Evolutionary conservation across 2,888 invertebrate species (phyloP).

Genomic region (Acleris laterana): DNA sequence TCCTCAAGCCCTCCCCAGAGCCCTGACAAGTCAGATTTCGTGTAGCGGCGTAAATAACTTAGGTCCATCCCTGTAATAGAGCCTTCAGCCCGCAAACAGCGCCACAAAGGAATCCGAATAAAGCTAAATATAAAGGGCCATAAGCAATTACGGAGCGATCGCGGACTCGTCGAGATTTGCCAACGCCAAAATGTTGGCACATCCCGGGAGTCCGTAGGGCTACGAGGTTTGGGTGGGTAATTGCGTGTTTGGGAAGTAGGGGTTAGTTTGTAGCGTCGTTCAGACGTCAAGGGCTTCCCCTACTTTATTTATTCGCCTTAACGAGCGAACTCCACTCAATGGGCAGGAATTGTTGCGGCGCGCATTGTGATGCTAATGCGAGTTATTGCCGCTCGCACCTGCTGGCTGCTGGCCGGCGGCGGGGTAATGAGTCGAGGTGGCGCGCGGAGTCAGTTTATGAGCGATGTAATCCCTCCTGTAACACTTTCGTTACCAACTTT

Average conservation of each 20-base stretch:
- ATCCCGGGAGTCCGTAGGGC: background rate
- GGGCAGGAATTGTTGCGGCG: conserved; percentile 39
- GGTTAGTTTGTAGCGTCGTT: conserved; percentile 37
- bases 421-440: background rate
- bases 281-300: conserved; percentile 46
- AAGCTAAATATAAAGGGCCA: conserved; percentile 49
- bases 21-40: background rate
- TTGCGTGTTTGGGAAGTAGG: background rate
- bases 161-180: conserved; percentile 36
- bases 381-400: conserved; percentile 42
- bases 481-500: no score
- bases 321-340: conserved; percentile 48
- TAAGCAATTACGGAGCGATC: conserved; percentile 52
- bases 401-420: conserved; percentile 2
- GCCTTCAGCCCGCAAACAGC: conserved; percentile 36
- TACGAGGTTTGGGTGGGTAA: background rate
- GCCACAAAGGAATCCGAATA: conserved; percentile 45
- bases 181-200: conserved; percentile 1
- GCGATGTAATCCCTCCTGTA: no score
- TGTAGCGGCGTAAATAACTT: conserved; percentile 26
- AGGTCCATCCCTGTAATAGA: conserved; percentile 38
- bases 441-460: background rate
- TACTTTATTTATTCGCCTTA: conserved; percentile 50
- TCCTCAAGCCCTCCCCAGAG: background rate
- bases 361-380: conserved; percentile 50